These are phyloP conservation scores for Parasteatoda lunata DNA, from an alignment of 2,888 invertebrate genomes.

Conservation along the genomic window DNA sequence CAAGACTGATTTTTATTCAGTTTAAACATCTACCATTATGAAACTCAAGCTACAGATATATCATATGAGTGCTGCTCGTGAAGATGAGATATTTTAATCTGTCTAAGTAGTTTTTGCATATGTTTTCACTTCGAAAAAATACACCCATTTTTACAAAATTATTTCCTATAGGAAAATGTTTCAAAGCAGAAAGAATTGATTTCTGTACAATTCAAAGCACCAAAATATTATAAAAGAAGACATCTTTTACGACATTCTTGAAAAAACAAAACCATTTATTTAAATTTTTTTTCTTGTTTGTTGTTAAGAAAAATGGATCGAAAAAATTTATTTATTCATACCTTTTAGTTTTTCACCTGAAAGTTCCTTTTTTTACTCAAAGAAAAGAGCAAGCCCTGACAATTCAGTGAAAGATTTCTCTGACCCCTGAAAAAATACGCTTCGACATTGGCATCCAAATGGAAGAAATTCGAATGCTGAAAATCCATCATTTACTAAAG, in stretches of 20 bases:
- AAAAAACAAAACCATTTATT: constrained; percentile 36
- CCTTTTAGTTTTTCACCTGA: constrained; percentile 21
- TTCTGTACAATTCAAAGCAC: neutral
- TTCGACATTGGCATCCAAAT: constrained; percentile 15
- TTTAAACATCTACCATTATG: no score
- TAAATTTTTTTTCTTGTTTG: constrained; percentile 30
- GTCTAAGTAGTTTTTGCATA: no score
- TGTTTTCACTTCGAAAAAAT: no score
- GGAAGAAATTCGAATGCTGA: constrained; percentile 21
- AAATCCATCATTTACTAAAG: constrained; percentile 34
- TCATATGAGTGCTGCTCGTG: no score
- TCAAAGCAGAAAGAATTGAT: neutral
- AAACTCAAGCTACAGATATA: no score
- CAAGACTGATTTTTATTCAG: no score
- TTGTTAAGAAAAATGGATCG: constrained; percentile 18
- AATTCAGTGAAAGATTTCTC: constrained; percentile 30
- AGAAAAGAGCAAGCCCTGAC: constrained; percentile 15
- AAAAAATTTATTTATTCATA: constrained; percentile 49
- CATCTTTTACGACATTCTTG: constrained; percentile 13
- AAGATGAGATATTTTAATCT: no score
- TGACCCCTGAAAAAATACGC: constrained; percentile 43
- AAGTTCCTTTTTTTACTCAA: constrained; percentile 35
- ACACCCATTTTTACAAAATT: no score
- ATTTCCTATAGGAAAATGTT: no score
- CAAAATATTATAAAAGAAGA: neutral